A percentile compares a stretch with the other conserved stretches of the same genome.
Evolutionary conservation across 2,113 vertebrate genomes (phyloP).

Genomic region (Cyprinodon tularosa): DNA sequence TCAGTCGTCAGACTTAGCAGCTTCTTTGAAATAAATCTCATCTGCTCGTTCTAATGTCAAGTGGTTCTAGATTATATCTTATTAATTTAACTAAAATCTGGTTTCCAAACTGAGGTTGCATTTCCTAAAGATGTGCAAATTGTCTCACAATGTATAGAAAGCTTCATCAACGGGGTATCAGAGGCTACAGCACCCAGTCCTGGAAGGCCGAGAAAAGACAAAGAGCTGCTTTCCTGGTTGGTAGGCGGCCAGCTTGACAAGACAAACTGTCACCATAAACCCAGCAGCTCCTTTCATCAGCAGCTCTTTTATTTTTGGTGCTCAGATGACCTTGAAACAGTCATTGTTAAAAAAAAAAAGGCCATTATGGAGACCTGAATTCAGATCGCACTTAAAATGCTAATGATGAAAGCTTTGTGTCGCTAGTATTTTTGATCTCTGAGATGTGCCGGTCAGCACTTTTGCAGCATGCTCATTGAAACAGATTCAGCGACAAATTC

Average conservation of each 20-base stretch:
- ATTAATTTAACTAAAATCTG: conserved; percentile 21
- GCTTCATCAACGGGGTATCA: conserved; percentile 50
- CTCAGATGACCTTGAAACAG: conserved; percentile 48
- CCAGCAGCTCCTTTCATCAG: conserved; percentile 46
- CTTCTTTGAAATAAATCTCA: conserved; percentile 16
- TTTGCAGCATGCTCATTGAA: conserved; percentile 13
- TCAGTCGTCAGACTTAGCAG: conserved; percentile 5
- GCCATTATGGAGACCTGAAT: conserved; percentile 49
- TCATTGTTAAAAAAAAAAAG: conserved; percentile 52
- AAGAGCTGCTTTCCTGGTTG: conserved; percentile 34
- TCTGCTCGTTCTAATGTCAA: too few species aligned
- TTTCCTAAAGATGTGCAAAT: conserved; percentile 39
- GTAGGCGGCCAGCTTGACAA: conserved; percentile 44
- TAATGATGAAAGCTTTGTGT: conserved; percentile 62
- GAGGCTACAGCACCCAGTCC: conserved; percentile 27
- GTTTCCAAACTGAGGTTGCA: conserved; percentile 16
- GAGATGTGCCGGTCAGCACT: conserved; percentile 10
- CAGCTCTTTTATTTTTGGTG: conserved; percentile 35
- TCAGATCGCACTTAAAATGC: conserved; percentile 70
- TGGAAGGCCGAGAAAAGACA: conserved; percentile 46
- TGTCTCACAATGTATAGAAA: conserved; percentile 35
- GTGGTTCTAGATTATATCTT: too few species aligned
- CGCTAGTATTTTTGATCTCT: conserved; percentile 42
- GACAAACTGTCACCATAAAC: conserved; percentile 63
- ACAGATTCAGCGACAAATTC: conserved; percentile 25